Evolutionary conservation across 2,888 invertebrate species (phyloP).

Genomic region (Rosalia funebris): DNA sequence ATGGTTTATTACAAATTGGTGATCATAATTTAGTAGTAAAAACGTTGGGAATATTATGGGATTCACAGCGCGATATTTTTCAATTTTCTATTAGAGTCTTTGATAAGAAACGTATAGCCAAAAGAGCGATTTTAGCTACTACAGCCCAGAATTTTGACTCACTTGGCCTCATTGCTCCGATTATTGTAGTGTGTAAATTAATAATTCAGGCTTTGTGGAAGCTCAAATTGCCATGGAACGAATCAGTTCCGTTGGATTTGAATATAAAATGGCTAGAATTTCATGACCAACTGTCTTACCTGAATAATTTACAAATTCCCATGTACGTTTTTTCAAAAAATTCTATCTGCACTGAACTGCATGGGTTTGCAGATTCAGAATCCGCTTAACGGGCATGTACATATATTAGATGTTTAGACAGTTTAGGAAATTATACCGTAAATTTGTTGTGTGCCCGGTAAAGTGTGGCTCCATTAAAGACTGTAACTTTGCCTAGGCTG

Average conservation of each 20-base stretch:
- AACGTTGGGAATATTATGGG: background rate
- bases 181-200: conserved; percentile 14
- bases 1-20: background rate
- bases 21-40: background rate
- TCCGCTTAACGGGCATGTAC: background rate
- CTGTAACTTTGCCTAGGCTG: background rate
- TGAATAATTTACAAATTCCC: background rate
- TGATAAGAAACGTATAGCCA: background rate
- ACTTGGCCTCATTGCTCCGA: conserved; percentile 16
- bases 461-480: background rate
- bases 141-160: conserved; percentile 30
- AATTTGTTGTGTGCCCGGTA: background rate
- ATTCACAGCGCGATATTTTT: background rate
- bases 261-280: background rate
- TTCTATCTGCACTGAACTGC: background rate
- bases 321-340: background rate
- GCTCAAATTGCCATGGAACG: conserved; percentile 24
- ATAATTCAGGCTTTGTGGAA: conserved; percentile 27
- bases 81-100: background rate
- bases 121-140: background rate
- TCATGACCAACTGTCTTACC: background rate
- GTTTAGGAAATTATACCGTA: background rate
- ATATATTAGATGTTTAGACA: background rate
- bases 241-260: conserved; percentile 21
- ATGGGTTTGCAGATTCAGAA: background rate